These are phyloP conservation scores for Drosophila truncata DNA, from an alignment of 1,140 invertebrate genomes.

Conservation along the genomic window DNA sequence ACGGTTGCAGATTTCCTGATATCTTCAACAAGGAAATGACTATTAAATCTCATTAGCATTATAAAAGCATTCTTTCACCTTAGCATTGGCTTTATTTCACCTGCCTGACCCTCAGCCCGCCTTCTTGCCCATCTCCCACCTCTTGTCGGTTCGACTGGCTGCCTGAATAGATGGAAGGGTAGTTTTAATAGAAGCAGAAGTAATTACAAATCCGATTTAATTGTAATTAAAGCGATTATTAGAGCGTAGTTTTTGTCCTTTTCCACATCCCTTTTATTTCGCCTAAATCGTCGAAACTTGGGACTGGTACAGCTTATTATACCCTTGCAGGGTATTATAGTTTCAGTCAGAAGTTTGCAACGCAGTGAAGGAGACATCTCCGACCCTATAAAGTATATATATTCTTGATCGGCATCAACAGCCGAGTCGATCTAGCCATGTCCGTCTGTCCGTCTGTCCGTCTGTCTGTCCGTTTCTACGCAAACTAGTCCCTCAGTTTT, in stretches of 20 bases:
- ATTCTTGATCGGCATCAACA: too few relatives aligned
- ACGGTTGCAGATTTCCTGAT: constrained; percentile 12
- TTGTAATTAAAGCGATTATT: constrained; percentile 75
- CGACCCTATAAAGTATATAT: too few relatives aligned
- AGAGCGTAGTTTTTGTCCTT: constrained; percentile 12
- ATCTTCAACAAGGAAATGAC: constrained; percentile 42
- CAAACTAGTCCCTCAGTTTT: too few relatives aligned
- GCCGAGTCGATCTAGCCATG: too few relatives aligned
- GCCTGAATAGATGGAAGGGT: constrained; percentile 40
- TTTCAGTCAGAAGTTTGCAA: too few relatives aligned
- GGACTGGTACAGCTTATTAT: constrained; percentile 52
- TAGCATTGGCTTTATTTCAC: constrained; percentile 24
- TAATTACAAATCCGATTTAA: constrained; percentile 65
- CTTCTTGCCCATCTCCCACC: too few relatives aligned
- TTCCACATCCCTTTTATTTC: not conserved
- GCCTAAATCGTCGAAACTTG: constrained; percentile 47
- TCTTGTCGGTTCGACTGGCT: not conserved
- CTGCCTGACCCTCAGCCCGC: not conserved
- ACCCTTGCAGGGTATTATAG: too few relatives aligned
- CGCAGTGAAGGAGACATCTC: too few relatives aligned
- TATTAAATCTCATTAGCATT: constrained; percentile 74
- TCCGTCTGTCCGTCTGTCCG: too few relatives aligned
- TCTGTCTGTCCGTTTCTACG: too few relatives aligned
- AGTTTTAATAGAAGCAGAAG: constrained; percentile 35
- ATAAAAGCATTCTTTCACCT: constrained; percentile 47